A percentile compares a stretch with the other conserved stretches of the same genome.
Conservation (phyloP, 2,113 vertebrate species). For the Lynx canadensis region DNA sequence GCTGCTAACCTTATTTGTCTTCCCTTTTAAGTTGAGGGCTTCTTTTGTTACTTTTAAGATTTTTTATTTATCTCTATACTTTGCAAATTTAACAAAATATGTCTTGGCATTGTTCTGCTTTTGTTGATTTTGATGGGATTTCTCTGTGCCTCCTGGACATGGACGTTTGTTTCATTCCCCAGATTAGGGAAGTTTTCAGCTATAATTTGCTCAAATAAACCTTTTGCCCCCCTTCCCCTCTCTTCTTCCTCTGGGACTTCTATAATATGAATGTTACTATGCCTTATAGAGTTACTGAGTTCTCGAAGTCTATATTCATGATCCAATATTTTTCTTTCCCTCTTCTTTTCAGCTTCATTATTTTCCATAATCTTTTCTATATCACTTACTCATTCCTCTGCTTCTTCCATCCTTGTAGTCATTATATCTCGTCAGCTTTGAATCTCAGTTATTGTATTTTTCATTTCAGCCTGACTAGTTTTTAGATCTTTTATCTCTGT, state of each 20-base stretch:
- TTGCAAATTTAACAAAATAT: neutral
- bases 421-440: neutral
- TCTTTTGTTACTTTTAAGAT: neutral
- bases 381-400: neutral
- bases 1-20: neutral
- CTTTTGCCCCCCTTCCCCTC: no score
- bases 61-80: neutral
- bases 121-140: neutral
- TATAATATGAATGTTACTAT: no score
- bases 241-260: no score
- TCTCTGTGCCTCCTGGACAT: no score
- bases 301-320: no score
- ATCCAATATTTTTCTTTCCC: no score
- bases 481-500: neutral
- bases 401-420: neutral
- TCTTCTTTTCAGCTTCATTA: neutral
- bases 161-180: no score
- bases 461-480: neutral
- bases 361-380: neutral
- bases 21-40: neutral
- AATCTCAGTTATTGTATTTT: neutral
- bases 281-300: no score
- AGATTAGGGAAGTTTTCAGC: no score
- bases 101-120: neutral
- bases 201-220: no score